These are phyloP conservation scores for Drosophila trapezifrons DNA, from an alignment of 1,140 invertebrate species.

Conservation along the genomic window DNA sequence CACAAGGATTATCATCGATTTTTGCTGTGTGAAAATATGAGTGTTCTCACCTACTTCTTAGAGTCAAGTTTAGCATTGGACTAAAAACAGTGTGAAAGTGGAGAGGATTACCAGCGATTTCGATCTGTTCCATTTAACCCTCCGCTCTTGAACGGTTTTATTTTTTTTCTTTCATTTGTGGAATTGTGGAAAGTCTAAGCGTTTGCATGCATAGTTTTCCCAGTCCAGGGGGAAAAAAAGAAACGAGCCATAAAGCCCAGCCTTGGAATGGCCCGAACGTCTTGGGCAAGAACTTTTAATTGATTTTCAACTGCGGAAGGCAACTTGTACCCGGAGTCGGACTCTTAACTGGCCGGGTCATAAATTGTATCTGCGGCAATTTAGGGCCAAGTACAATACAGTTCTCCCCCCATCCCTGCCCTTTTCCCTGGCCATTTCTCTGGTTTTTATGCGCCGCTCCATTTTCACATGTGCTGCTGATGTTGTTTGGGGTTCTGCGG, in stretches of 20 bases:
- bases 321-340: conserved; percentile 47
- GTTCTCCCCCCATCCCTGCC: not conserved
- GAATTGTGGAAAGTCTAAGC: conserved; percentile 26
- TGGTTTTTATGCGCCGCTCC: conserved; percentile 64
- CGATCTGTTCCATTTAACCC: conserved; percentile 36
- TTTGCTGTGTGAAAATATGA: conserved; percentile 36
- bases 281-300: conserved; percentile 80
- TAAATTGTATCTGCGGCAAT: conserved; percentile 81
- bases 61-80: conserved; percentile 40
- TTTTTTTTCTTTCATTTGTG: conserved; percentile 20
- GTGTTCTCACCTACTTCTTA: conserved; percentile 33
- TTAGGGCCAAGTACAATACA: conserved; percentile 60
- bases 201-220: conserved; percentile 41
- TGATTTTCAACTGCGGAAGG: conserved; percentile 68
- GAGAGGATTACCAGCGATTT: conserved; percentile 37
- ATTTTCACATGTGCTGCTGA: conserved; percentile 61
- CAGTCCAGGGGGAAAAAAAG: conserved; percentile 1
- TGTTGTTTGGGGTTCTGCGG: conserved; percentile 55
- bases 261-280: conserved; percentile 52
- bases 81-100: conserved; percentile 44
- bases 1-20: conserved; percentile 45
- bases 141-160: not conserved
- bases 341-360: conserved; percentile 71
- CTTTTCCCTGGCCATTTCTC: conserved; percentile 41
- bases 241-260: conserved; percentile 36